Conservation (phyloP, 2,888 invertebrate genomes). For the Aporophyla lueneburgensis region DNA sequence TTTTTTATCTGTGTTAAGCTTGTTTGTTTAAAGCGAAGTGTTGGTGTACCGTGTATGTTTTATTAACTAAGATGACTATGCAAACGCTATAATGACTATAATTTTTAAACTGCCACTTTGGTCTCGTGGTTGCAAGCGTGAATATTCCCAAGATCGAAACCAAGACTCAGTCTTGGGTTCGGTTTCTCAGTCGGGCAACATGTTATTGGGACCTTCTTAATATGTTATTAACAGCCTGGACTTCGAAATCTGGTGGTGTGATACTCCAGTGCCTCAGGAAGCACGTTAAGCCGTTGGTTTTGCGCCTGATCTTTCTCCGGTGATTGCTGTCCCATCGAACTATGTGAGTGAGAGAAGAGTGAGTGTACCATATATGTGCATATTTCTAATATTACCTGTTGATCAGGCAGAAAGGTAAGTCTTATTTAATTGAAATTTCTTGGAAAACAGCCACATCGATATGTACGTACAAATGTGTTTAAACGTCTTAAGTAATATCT, state of each 20-base stretch:
- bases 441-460: too few relatives aligned
- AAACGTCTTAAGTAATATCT: too few relatives aligned
- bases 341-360: not conserved
- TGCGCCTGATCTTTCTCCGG: not conserved
- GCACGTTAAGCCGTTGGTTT: not conserved
- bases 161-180: not conserved
- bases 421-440: too few relatives aligned
- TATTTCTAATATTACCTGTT: too few relatives aligned
- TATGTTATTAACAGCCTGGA: not conserved
- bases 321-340: not conserved
- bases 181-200: not conserved
- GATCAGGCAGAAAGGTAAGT: too few relatives aligned
- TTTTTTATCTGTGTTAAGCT: constrained; percentile 17
- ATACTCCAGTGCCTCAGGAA: not conserved
- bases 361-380: too few relatives aligned
- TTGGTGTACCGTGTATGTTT: not conserved
- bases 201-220: not conserved
- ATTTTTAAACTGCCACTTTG: not conserved
- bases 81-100: not conserved
- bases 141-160: too few relatives aligned
- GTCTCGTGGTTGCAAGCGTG: not conserved
- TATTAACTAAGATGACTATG: not conserved
- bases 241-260: not conserved
- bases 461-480: too few relatives aligned
- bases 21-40: constrained; percentile 2